phyloP scores from a whole-genome alignment of 2,797 vertebrate genomes.

The Eleutherodactylus coqui region DNA sequence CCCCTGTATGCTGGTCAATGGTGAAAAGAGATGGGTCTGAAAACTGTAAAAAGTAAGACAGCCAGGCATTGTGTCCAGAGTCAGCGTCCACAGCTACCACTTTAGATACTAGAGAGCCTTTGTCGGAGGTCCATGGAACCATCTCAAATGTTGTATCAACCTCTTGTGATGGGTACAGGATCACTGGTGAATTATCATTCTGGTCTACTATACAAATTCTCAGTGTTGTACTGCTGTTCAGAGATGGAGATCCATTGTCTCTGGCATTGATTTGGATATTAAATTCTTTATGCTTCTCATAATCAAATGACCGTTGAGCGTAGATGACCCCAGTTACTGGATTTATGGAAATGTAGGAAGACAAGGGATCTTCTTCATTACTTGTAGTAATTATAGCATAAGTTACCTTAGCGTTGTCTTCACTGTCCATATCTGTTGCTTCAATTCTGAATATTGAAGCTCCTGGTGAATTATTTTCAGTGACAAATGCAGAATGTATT shows the following conservation, averaged over 20 bases:
- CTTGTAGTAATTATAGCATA: background rate
- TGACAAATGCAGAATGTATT: background rate
- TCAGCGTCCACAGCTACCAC: constrained; percentile 74
- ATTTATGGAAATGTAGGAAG: constrained; percentile 68
- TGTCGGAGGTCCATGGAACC: constrained; percentile 68
- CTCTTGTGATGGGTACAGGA: constrained; percentile 69
- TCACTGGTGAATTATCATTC: constrained; percentile 73
- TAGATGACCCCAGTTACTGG: constrained; percentile 73
- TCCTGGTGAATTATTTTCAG: background rate
- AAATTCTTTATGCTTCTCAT: constrained; percentile 72
- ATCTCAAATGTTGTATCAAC: constrained; percentile 67
- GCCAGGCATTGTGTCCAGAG: constrained; percentile 72
- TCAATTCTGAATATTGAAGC: constrained; percentile 63
- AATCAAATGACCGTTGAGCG: constrained; percentile 74
- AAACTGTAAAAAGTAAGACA: constrained; percentile 68
- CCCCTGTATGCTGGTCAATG: constrained; percentile 63
- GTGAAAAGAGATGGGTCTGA: constrained; percentile 65
- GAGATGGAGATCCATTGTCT: constrained; percentile 72
- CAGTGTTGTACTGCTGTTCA: constrained; percentile 68
- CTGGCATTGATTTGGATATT: constrained; percentile 72
- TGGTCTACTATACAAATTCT: constrained; percentile 70
- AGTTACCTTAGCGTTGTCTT: constrained; percentile 65
- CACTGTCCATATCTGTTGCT: constrained; percentile 66
- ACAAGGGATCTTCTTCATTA: background rate
- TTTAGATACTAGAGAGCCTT: constrained; percentile 72